Conservation (phyloP, 2,888 invertebrate species). For the Halictus quadricinctus region DNA sequence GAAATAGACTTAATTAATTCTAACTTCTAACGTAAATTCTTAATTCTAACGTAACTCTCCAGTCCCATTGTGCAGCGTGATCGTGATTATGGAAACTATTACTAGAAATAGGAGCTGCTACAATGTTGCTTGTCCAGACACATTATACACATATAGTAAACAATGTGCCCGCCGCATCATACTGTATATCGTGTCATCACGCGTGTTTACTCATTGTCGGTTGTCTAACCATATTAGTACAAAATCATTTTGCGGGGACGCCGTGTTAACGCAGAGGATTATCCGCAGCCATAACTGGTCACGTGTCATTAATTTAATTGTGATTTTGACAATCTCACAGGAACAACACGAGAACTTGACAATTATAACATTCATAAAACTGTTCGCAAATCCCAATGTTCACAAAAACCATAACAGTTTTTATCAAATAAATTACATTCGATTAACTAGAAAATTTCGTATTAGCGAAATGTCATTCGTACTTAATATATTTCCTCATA, state of each 20-base stretch:
- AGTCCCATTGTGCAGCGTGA: neutral
- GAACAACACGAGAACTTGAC: neutral
- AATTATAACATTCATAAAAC: neutral
- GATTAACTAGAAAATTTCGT: neutral
- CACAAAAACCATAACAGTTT: neutral
- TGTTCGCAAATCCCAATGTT: neutral
- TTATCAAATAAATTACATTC: neutral
- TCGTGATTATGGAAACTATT: neutral
- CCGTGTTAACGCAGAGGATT: neutral
- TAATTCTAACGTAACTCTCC: too few relatives aligned
- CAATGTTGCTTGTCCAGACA: neutral
- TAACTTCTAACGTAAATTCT: too few relatives aligned
- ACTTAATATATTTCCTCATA: neutral
- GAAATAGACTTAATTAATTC: too few relatives aligned
- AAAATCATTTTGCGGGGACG: neutral
- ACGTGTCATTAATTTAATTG: neutral
- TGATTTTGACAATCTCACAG: neutral
- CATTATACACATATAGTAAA: neutral
- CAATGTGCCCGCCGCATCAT: neutral
- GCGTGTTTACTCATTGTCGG: neutral
- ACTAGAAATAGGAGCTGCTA: neutral
- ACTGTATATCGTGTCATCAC: neutral
- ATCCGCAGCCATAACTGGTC: neutral
- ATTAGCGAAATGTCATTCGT: neutral
- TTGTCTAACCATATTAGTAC: neutral